Percentiles rank a stretch among this genome's conserved stretches.
phyloP scores from a whole-genome alignment of 2,888 invertebrate genomes.

The Drosophila borealis region DNA sequence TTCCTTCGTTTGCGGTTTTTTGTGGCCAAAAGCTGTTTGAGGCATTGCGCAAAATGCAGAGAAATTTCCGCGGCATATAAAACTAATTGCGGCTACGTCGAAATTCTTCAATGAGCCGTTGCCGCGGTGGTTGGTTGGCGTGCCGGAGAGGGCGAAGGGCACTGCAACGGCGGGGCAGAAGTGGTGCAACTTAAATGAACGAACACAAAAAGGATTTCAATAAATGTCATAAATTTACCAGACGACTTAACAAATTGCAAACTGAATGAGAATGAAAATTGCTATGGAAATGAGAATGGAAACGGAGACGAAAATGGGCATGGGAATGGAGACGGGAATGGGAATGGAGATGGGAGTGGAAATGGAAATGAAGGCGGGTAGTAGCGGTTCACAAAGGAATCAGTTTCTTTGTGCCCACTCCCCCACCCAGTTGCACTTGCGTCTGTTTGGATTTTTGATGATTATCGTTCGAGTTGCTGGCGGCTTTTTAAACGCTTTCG shows the following conservation, averaged over 20 bases:
- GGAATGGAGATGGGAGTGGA: neutral
- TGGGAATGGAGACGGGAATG: neutral
- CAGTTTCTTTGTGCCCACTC: constrained; percentile 8
- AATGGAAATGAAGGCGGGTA: constrained; percentile 14
- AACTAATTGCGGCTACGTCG: constrained; percentile 46
- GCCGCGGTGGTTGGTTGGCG: too few relatives aligned
- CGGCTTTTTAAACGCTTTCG: constrained; percentile 59
- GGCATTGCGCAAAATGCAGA: constrained; percentile 20
- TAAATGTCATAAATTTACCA: constrained; percentile 72
- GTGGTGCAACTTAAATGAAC: constrained; percentile 17
- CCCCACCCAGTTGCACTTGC: neutral
- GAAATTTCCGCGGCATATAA: constrained; percentile 26
- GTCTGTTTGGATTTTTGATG: constrained; percentile 30
- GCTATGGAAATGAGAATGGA: constrained; percentile 12
- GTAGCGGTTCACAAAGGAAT: constrained; percentile 28
- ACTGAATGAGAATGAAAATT: constrained; percentile 22
- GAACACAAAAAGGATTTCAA: constrained; percentile 64
- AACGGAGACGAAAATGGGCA: neutral
- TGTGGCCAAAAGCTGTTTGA: constrained; percentile 11
- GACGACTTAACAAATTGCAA: constrained; percentile 65
- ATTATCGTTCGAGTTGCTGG: constrained; percentile 60
- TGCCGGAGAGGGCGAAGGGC: neutral
- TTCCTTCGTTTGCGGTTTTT: constrained; percentile 4
- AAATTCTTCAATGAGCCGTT: neutral
- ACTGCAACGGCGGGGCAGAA: neutral